Conservation (phyloP, 2,888 invertebrate species). For the Scaptomyza flava region DNA sequence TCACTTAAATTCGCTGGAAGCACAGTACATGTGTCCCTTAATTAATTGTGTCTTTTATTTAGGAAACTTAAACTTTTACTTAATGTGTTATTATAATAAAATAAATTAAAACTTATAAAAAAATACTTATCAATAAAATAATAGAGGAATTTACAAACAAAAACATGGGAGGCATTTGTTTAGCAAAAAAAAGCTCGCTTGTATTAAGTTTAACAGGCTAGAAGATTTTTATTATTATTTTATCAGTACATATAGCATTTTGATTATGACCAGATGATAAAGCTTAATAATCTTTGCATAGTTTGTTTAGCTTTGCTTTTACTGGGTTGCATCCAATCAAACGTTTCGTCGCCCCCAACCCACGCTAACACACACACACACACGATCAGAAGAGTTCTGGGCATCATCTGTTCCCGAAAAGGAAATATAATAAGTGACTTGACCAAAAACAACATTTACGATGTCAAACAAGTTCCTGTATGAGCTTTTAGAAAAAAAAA, state of each 20-base stretch:
- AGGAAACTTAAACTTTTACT: conserved; percentile 39
- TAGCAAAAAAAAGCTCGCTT: background rate
- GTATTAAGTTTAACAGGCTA: background rate
- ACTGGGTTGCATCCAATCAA: conserved; percentile 44
- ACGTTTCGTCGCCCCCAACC: conserved; percentile 10
- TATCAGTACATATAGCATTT: background rate
- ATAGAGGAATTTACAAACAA: no score
- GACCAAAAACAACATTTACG: conserved; percentile 49
- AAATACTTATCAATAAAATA: background rate
- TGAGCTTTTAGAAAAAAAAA: conserved; percentile 46
- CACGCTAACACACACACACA: conserved; percentile 4
- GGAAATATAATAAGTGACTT: conserved; percentile 57
- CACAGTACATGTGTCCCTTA: conserved; percentile 52
- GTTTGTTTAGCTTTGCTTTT: conserved; percentile 8
- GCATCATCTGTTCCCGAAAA: conserved; percentile 76
- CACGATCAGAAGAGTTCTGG: conserved; percentile 50
- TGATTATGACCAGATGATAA: background rate
- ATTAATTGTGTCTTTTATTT: conserved; percentile 58
- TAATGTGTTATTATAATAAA: conserved; percentile 46
- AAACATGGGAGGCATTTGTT: no score
- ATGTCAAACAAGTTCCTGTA: conserved; percentile 68
- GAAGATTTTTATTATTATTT: background rate
- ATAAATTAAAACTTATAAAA: conserved; percentile 20
- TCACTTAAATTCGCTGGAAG: conserved; percentile 46
- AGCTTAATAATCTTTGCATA: background rate